phyloP scores from a whole-genome alignment of 2,888 invertebrate genomes.

The Papilio demoleus region DNA sequence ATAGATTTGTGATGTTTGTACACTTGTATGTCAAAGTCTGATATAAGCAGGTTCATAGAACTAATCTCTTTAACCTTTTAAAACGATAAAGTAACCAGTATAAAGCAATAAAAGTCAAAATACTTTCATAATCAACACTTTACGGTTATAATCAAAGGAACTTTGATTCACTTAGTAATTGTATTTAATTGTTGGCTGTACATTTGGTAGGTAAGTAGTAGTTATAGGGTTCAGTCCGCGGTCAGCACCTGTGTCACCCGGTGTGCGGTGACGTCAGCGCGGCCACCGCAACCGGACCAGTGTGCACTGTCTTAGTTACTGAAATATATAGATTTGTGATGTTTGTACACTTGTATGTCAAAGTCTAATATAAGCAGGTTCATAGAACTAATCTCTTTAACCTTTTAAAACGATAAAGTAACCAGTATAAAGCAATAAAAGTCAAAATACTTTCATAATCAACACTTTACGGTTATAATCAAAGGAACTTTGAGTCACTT shows the following conservation, averaged over 20 bases:
- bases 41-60: too few species aligned
- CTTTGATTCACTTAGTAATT: too few species aligned
- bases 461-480: too few species aligned
- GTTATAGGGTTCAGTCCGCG: neutral
- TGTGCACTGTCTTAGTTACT: neutral
- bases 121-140: too few species aligned
- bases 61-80: neutral
- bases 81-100: neutral
- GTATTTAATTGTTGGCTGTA: neutral
- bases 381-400: neutral
- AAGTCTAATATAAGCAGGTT: neutral
- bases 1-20: neutral
- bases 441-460: too few species aligned
- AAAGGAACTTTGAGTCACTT: too few species aligned
- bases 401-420: neutral
- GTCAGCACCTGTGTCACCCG: conserved; percentile 17
- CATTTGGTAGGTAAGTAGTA: neutral
- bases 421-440: neutral
- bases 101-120: too few species aligned
- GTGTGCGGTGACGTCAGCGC: conserved; percentile 22
- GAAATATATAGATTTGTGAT: neutral
- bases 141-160: too few species aligned
- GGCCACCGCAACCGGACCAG: conserved; percentile 28
- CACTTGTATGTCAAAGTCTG: neutral
- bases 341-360: neutral